Evolutionary conservation across 2,797 vertebrate genomes (phyloP).

Genomic region (Petrocephalus sullivani): DNA sequence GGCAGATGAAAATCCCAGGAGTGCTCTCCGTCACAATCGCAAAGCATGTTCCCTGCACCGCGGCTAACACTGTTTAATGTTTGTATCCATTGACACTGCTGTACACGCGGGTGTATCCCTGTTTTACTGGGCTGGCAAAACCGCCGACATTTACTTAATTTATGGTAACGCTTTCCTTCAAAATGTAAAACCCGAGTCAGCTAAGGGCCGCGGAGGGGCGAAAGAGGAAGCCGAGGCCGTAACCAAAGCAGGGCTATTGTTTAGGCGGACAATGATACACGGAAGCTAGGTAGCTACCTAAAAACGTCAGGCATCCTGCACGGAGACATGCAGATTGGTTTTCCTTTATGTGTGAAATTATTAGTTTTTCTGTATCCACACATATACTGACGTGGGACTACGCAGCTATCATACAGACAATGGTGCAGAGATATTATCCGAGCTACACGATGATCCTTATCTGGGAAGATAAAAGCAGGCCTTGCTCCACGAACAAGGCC

Average conservation of each 20-base stretch:
- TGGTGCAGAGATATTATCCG: background rate
- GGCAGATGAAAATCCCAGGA: conserved; percentile 14
- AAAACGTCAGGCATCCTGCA: background rate
- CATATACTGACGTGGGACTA: background rate
- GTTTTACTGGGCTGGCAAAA: background rate
- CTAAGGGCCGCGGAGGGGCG: background rate
- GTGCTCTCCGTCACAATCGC: background rate
- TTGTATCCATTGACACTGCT: conserved; percentile 50
- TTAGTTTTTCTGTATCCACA: background rate
- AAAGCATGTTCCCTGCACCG: conserved; percentile 8
- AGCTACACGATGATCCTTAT: background rate
- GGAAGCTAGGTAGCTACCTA: background rate
- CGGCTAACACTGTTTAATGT: conserved; percentile 47
- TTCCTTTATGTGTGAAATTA: background rate
- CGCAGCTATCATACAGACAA: background rate
- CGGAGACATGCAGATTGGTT: background rate
- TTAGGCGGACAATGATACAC: background rate
- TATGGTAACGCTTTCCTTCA: background rate
- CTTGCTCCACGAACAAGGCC: conserved; percentile 12
- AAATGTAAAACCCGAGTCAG: background rate
- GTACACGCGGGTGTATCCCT: background rate
- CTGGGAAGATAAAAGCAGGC: background rate
- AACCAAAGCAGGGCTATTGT: conserved; percentile 9
- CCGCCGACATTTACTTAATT: background rate
- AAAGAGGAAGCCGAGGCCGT: background rate